Evolutionary conservation across 2,113 vertebrate genomes (phyloP).

Genomic region (Diphyllodes magnificus): DNA sequence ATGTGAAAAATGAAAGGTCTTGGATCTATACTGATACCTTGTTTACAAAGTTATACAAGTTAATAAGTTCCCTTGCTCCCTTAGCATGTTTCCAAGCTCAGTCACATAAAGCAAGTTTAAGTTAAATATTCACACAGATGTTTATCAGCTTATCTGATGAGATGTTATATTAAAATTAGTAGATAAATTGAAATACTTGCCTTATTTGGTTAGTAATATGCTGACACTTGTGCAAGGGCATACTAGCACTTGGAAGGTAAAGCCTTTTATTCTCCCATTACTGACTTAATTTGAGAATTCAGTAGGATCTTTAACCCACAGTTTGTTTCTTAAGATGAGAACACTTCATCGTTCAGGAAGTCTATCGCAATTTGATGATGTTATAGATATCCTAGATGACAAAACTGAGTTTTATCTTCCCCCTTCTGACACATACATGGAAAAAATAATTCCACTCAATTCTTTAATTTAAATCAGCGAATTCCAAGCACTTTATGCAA

Average conservation of each 20-base stretch:
- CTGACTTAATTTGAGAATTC: background rate
- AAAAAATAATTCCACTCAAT: background rate
- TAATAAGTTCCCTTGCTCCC: background rate
- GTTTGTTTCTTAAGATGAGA: background rate
- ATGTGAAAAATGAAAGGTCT: background rate
- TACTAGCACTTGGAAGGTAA: background rate
- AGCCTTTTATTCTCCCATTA: background rate
- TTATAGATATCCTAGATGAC: background rate
- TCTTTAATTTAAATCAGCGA: background rate
- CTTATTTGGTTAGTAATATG: background rate
- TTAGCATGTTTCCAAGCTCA: background rate
- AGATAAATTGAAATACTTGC: background rate
- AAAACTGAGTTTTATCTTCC: background rate
- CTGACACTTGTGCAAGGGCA: background rate
- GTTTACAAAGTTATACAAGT: background rate
- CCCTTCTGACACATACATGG: accelerated
- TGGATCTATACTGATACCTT: background rate
- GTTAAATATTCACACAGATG: background rate
- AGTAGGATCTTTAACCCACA: background rate
- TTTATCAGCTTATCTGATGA: background rate
- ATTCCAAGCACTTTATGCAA: background rate
- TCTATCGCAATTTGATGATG: background rate
- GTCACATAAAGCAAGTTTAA: background rate
- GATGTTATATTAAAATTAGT: background rate
- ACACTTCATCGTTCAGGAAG: background rate